Percentiles rank a stretch among this genome's conserved stretches.
phyloP scores from a whole-genome alignment of 2,113 vertebrate species.

The Elgaria multicarinata region DNA sequence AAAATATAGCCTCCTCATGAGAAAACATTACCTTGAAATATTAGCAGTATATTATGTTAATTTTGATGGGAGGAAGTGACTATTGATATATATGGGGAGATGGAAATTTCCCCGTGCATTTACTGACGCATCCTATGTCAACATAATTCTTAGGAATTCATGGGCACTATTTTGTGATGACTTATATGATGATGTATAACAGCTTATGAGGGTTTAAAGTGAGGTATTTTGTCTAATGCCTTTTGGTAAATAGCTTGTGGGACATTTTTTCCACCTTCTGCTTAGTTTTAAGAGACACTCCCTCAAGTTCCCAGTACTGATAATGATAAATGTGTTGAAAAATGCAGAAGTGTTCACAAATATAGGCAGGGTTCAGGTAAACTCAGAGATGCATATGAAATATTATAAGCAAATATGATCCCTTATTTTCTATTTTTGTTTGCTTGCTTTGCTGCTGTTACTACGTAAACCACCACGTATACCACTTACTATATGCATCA shows the following conservation, averaged over 20 bases:
- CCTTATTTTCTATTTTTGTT: accelerated
- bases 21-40: conserved; percentile 89
- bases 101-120: conserved; percentile 82
- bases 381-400: neutral
- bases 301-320: conserved; percentile 54
- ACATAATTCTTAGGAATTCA: conserved; percentile 84
- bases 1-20: conserved; percentile 83
- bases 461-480: neutral
- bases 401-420: conserved; percentile 1
- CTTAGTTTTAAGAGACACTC: conserved; percentile 68
- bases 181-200: conserved; percentile 87
- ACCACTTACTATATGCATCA: neutral
- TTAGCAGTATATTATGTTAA: conserved; percentile 86
- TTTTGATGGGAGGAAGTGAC: conserved; percentile 78
- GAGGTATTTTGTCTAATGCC: conserved; percentile 83
- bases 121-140: conserved; percentile 83
- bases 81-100: conserved; percentile 80
- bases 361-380: neutral
- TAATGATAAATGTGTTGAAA: conserved; percentile 57
- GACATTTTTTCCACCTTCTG: conserved; percentile 63
- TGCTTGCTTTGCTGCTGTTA: neutral
- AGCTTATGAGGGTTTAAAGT: conserved; percentile 85
- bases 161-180: conserved; percentile 80
- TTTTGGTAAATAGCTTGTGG: conserved; percentile 80
- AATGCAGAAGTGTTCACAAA: conserved; percentile 22